phyloP scores from a whole-genome alignment of 2,797 vertebrate species.

The Vireo griseus region DNA sequence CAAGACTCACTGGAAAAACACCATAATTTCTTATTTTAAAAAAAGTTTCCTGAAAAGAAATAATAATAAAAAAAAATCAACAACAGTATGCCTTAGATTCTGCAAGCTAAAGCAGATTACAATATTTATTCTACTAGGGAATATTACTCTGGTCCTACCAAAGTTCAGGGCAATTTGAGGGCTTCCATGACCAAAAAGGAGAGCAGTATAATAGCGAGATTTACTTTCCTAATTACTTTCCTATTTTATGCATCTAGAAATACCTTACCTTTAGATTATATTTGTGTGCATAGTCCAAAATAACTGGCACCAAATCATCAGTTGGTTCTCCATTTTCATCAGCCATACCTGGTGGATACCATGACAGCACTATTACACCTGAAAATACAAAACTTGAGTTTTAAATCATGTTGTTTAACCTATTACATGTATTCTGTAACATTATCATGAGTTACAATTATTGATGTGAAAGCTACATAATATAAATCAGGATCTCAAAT shows the following conservation, averaged over 20 bases:
- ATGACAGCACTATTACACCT: slow-evolving; percentile 94
- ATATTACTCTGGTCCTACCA: not conserved
- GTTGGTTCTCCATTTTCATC: slow-evolving; percentile 89
- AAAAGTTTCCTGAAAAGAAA: not conserved
- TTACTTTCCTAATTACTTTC: not conserved
- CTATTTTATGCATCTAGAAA: not conserved
- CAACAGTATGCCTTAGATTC: not conserved
- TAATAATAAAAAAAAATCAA: not conserved
- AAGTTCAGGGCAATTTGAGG: not conserved
- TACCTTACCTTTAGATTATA: slow-evolving; percentile 87
- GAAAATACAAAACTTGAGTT: slow-evolving; percentile 28
- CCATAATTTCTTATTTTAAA: not conserved
- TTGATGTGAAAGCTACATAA: not conserved
- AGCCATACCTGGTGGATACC: slow-evolving; percentile 87
- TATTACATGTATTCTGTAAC: not conserved
- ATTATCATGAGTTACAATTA: not conserved
- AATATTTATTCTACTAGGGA: not conserved
- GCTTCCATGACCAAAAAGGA: not conserved
- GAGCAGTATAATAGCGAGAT: rapidly evolving
- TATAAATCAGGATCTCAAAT: not conserved
- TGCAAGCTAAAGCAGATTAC: not conserved
- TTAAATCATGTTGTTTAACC: not conserved
- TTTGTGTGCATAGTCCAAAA: slow-evolving; percentile 90
- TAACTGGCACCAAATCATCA: slow-evolving; percentile 84
- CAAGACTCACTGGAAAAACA: not conserved